Conservation (phyloP, 2,888 invertebrate species). For the Scaptomyza reducta region DNA sequence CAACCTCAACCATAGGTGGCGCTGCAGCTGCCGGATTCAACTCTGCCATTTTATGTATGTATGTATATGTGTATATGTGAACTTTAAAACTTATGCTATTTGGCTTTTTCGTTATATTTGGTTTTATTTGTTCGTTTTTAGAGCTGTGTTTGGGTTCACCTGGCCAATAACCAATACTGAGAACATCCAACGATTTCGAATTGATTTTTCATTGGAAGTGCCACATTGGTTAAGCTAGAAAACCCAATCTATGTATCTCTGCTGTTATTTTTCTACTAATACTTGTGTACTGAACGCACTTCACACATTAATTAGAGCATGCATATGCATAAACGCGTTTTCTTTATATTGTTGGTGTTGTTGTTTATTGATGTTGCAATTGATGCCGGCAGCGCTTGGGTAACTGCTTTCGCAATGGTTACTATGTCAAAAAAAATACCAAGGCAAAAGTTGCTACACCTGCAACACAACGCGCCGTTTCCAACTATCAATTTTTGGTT, state of each 20-base stretch:
- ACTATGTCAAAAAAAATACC: constrained; percentile 82
- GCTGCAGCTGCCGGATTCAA: constrained; percentile 3
- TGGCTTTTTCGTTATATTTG: constrained; percentile 11
- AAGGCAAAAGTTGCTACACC: constrained; percentile 80
- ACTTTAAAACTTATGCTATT: constrained; percentile 41
- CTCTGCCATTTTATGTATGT: constrained; percentile 37
- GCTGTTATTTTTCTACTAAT: constrained; percentile 3
- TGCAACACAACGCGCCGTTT: constrained; percentile 13
- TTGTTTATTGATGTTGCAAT: constrained; percentile 28
- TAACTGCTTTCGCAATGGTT: constrained; percentile 82
- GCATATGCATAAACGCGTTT: constrained; percentile 51
- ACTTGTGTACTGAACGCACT: constrained; percentile 30
- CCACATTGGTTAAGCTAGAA: constrained; percentile 84
- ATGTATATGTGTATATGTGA: background rate
- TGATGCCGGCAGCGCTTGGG: constrained; percentile 44
- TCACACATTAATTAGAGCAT: constrained; percentile 56
- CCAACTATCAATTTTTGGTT: constrained; percentile 6
- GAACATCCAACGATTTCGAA: constrained; percentile 84
- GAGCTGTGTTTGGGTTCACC: constrained; percentile 76
- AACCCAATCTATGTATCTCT: constrained; percentile 55
- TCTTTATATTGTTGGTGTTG: constrained; percentile 25
- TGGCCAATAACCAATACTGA: constrained; percentile 84
- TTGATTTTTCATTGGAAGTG: constrained; percentile 83
- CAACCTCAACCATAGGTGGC: background rate
- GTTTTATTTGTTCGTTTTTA: constrained; percentile 46